Percentiles rank a stretch among this genome's conserved stretches.
Evolutionary conservation across 2,888 invertebrate genomes (phyloP).

Genomic region (Clivina fossor): DNA sequence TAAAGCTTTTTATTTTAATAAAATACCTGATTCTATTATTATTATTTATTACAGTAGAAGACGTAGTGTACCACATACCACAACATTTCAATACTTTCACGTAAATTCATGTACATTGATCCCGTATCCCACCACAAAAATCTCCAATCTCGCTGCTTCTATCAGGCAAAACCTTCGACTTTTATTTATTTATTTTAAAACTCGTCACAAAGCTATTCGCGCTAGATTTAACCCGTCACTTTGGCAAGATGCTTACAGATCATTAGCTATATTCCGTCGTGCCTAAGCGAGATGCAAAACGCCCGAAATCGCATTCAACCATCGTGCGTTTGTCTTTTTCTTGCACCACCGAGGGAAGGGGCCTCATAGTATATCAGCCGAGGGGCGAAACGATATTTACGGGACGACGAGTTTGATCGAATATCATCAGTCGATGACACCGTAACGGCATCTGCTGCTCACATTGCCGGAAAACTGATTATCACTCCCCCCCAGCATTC

Average conservation of each 20-base stretch:
- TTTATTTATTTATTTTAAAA: constrained; percentile 33
- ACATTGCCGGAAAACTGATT: constrained; percentile 18
- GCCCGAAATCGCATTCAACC: too few relatives aligned
- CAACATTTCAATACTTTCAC: too few relatives aligned
- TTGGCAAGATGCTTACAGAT: constrained; percentile 34
- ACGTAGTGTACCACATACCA: too few relatives aligned
- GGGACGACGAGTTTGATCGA: constrained; percentile 22
- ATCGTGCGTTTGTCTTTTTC: neutral
- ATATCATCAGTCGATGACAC: constrained; percentile 31
- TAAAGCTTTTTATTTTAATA: too few relatives aligned
- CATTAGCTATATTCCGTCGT: constrained; percentile 21
- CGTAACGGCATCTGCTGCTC: constrained; percentile 23
- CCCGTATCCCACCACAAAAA: too few relatives aligned
- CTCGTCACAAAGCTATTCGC: constrained; percentile 28
- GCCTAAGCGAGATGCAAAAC: too few relatives aligned
- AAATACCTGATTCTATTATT: too few relatives aligned
- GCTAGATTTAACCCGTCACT: constrained; percentile 33
- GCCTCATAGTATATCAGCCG: constrained; percentile 10
- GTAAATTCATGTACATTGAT: too few relatives aligned
- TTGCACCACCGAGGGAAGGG: neutral
- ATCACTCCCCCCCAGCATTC: constrained; percentile 3
- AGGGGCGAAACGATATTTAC: constrained; percentile 13
- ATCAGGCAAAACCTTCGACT: neutral
- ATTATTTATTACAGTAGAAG: too few relatives aligned
- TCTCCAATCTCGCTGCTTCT: neutral